phyloP scores from a whole-genome alignment of 2,888 invertebrate species.

The Plemyria rubiginata region DNA sequence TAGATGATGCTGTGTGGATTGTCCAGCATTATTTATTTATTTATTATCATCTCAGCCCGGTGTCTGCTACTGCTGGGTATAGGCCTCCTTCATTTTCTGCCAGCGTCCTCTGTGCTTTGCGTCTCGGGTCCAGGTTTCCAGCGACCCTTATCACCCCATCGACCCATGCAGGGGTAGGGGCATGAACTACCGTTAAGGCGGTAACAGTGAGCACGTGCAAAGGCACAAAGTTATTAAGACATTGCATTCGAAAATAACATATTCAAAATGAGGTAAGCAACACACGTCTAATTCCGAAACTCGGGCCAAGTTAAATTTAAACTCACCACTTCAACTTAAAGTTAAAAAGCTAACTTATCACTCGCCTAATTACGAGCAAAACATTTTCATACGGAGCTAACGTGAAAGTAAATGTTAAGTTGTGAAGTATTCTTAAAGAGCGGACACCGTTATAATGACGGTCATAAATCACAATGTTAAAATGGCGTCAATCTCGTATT shows the following conservation, averaged over 20 bases:
- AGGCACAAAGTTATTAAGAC: background rate
- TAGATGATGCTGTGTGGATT: too few species aligned
- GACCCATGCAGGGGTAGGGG: too few species aligned
- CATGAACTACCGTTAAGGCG: too few species aligned
- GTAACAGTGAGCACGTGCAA: background rate
- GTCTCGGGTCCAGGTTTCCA: too few species aligned
- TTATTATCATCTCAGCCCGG: too few species aligned
- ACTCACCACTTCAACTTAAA: slow-evolving; percentile 52
- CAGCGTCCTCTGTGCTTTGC: too few species aligned
- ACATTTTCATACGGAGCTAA: slow-evolving; percentile 57
- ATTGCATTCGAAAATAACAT: slow-evolving; percentile 3
- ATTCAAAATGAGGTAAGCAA: slow-evolving; percentile 11
- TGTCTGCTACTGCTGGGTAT: too few species aligned
- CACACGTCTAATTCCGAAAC: slow-evolving; percentile 15
- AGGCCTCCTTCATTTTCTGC: too few species aligned
- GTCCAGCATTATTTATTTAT: too few species aligned
- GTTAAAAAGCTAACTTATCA: slow-evolving; percentile 59
- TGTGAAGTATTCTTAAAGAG: slow-evolving; percentile 19
- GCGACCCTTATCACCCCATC: too few species aligned
- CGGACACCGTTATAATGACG: background rate
- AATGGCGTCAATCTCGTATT: too few species aligned
- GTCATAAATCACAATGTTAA: too few species aligned
- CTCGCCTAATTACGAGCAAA: slow-evolving; percentile 62
- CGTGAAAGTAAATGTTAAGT: slow-evolving; percentile 31
- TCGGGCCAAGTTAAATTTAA: slow-evolving; percentile 36